Base-by-base conservation (phyloP, 2,113 vertebrate genomes). In the Melanerpes formicivorus region DNA sequence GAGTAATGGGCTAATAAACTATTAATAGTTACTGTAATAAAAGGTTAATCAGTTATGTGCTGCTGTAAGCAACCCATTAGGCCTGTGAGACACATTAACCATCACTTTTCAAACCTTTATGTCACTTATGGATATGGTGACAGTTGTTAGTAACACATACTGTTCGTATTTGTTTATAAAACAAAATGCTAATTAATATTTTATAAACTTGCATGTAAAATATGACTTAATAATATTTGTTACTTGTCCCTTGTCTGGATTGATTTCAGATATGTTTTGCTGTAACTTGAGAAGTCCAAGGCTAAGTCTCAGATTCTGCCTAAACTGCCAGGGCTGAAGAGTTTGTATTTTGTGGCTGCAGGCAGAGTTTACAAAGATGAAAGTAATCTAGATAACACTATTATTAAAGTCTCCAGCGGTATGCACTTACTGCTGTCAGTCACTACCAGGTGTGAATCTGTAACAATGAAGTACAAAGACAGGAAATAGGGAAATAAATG, bases 1-100 rank as follows among this genome's bases (percentile, higher is more conserved):
- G 67, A 84, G n/a, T 55, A 84, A 84, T 80, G 26, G 44, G 23
- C 71, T 87, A 59, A 92, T 81, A 83, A 90, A 42, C 48, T 80
- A 55, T 78, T 83, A 78, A 59, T 65, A 93, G 62, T 44, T 90
- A 75, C 77, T 90, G 21, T 62, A 79, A 56, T 42, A 63, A 59
- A 64, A 89, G 30, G 59, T 79, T 88, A 71, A 82, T 90, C 40
- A 75, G 50, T 88, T 67, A 89, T 21, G 11, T 42, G 48, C 55
- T 84, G n/a, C 42, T 73, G 34, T 26, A 84, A 87, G 75, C 29
- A 70, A 81, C 27, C 23, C 71, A 16, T 59, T 76, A 80, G 80
- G 64, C 25, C 34, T 63, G n/a, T 59, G 37, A 80, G 64, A 77
- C 27, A 22, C 5, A 46, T 70, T 30, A 86, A 29, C 50, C 22